Conservation (phyloP, 2,888 invertebrate species). For the Resseliella maxima region DNA sequence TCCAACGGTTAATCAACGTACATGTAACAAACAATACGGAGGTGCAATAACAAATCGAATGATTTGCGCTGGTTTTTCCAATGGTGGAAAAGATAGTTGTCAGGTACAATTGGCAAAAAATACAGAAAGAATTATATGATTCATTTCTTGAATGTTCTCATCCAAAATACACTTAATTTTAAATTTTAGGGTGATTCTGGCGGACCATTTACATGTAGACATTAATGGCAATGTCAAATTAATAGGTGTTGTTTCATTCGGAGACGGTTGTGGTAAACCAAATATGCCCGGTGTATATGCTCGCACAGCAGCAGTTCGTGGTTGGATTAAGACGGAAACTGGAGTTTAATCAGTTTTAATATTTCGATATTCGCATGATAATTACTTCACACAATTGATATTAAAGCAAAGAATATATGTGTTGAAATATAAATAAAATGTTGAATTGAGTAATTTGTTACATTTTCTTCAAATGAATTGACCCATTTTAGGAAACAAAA, state of each 20-base stretch:
- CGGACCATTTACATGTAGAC: neutral
- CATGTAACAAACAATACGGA: slow-evolving; percentile 69
- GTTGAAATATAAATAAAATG: too few relatives aligned
- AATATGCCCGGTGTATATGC: neutral
- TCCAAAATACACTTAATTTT: too few relatives aligned
- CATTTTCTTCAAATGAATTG: too few relatives aligned
- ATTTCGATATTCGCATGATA: too few relatives aligned
- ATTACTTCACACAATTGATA: too few relatives aligned
- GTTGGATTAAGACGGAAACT: neutral
- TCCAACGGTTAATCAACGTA: slow-evolving; percentile 69
- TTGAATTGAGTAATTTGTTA: too few relatives aligned
- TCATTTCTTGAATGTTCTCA: too few relatives aligned
- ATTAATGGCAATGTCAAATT: neutral
- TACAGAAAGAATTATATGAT: too few relatives aligned
- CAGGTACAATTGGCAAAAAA: neutral
- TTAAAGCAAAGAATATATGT: too few relatives aligned
- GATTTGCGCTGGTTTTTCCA: slow-evolving; percentile 72
- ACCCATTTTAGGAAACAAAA: too few relatives aligned
- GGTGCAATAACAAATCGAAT: slow-evolving; percentile 70
- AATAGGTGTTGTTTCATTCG: slow-evolving; percentile 27
- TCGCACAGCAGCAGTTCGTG: neutral
- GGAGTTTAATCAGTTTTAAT: too few relatives aligned
- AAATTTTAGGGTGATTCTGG: slow-evolving; percentile 8
- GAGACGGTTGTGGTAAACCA: neutral
- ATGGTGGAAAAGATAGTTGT: slow-evolving; percentile 69